Percentiles rank a stretch among this genome's conserved stretches.
Evolutionary conservation across 1,140 invertebrate species (phyloP).

Genomic region (Drosophila funebris): DNA sequence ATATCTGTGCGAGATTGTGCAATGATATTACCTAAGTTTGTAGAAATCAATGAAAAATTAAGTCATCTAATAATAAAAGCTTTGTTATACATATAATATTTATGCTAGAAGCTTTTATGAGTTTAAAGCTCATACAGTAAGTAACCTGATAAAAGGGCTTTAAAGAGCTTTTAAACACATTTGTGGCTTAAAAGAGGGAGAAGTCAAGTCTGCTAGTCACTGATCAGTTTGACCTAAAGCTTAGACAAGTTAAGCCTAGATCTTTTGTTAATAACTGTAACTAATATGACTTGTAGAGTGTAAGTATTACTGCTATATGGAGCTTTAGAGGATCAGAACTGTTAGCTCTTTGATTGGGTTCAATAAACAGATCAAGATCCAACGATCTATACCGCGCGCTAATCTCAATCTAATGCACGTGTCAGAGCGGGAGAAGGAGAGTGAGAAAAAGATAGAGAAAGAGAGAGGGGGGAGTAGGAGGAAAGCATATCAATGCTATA

Average conservation of each 20-base stretch:
- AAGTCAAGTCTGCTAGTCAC: too few relatives aligned
- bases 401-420: constrained; percentile 25
- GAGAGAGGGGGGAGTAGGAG: neutral
- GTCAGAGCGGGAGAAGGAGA: neutral
- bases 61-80: too few relatives aligned
- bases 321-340: neutral
- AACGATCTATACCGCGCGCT: neutral
- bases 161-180: too few relatives aligned
- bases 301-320: neutral
- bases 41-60: too few relatives aligned
- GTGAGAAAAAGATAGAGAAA: neutral
- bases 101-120: too few relatives aligned
- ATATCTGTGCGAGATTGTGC: too few relatives aligned
- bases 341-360: constrained; percentile 9
- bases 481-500: constrained; percentile 14
- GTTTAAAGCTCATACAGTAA: too few relatives aligned
- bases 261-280: neutral
- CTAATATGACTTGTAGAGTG: neutral
- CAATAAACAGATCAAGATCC: constrained; percentile 29
- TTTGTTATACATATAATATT: too few relatives aligned
- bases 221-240: neutral
- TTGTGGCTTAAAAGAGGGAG: too few relatives aligned
- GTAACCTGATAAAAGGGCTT: too few relatives aligned
- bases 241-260: neutral
- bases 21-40: too few relatives aligned